Conservation (phyloP, 2,113 vertebrate genomes). For the Ellobius talpinus region DNA sequence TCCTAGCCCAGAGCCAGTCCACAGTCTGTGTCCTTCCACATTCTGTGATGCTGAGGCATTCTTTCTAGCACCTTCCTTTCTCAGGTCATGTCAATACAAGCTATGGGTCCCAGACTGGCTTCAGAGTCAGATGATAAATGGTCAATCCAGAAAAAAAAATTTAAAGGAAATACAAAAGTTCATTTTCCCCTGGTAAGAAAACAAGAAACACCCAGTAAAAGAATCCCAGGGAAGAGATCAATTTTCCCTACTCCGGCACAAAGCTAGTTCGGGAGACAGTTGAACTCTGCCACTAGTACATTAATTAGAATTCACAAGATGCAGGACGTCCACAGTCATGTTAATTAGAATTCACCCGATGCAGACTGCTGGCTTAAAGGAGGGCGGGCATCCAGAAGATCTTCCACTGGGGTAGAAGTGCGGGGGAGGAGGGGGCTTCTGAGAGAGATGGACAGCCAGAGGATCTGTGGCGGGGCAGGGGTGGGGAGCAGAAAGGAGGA, state of each 20-base stretch:
- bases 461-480: background rate
- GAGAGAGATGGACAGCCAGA: background rate
- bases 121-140: conserved; percentile 35
- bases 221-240: background rate
- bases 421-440: background rate
- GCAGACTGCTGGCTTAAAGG: background rate
- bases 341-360: conserved; percentile 36
- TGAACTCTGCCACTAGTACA: background rate
- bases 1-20: background rate
- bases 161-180: background rate
- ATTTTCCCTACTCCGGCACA: background rate
- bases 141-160: background rate
- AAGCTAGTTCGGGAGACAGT: background rate
- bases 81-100: conserved; percentile 9
- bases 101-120: conserved; percentile 4
- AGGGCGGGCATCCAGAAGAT: background rate
- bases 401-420: background rate
- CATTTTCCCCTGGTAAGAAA: background rate
- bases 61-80: background rate
- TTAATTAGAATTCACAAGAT: background rate
- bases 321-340: background rate
- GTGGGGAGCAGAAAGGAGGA: background rate
- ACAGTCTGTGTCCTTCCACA: background rate
- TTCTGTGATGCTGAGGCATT: background rate
- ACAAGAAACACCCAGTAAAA: background rate